These are phyloP conservation scores for Delichon dasypus DNA, from an alignment of 2,797 vertebrate genomes.

Conservation along the genomic window DNA sequence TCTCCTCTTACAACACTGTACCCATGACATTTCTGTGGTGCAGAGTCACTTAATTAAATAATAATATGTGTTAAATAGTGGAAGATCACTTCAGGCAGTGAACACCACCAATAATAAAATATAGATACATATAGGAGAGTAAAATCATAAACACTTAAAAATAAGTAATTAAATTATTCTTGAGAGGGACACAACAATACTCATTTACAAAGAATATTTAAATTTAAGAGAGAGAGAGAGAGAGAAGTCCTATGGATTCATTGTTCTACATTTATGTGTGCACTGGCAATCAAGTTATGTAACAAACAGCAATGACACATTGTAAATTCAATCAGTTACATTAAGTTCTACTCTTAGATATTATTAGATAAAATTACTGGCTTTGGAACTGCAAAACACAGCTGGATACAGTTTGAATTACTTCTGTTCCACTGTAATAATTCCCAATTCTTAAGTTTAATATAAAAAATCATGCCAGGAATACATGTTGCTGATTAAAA, in stretches of 20 bases:
- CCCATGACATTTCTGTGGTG: background rate
- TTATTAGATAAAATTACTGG: background rate
- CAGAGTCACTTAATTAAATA: background rate
- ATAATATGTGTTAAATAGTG: background rate
- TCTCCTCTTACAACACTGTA: background rate
- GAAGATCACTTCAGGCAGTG: background rate
- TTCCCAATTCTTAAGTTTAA: background rate
- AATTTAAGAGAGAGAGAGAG: background rate
- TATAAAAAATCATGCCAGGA: background rate
- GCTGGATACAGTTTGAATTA: background rate
- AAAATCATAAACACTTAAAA: background rate
- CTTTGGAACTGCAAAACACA: background rate
- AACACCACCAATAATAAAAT: background rate
- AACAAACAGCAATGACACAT: background rate
- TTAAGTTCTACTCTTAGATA: background rate
- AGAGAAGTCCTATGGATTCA: background rate
- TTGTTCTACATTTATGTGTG: background rate
- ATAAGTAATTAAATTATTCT: background rate
- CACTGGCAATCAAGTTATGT: background rate
- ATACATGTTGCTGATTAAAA: background rate
- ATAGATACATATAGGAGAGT: background rate
- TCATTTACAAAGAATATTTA: background rate
- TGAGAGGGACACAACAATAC: background rate
- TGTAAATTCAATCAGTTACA: background rate
- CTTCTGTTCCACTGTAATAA: background rate